Evolutionary conservation across 2,797 vertebrate genomes (phyloP).

Genomic region (Scolopax rusticola): DNA sequence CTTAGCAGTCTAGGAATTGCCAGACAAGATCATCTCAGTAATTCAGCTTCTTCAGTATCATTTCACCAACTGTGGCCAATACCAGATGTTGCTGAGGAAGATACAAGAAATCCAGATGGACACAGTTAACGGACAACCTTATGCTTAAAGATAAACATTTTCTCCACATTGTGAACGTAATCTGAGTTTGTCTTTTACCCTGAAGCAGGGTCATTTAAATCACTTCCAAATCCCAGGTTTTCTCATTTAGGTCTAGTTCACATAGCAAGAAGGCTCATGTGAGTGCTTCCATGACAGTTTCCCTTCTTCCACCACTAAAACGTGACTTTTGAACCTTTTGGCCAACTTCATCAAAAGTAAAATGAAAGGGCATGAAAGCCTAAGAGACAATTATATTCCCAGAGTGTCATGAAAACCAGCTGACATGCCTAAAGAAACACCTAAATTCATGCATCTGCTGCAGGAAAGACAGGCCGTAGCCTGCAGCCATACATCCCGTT

Average conservation of each 20-base stretch:
- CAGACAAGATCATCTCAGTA: background rate
- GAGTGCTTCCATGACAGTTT: background rate
- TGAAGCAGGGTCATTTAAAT: background rate
- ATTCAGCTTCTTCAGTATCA: background rate
- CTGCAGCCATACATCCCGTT: background rate
- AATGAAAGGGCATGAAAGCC: background rate
- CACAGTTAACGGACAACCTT: background rate
- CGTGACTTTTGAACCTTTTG: background rate
- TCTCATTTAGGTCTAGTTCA: conserved; percentile 18
- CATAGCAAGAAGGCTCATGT: background rate
- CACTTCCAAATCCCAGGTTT: conserved; percentile 28
- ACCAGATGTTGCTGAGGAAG: background rate
- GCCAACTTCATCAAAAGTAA: background rate
- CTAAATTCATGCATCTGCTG: background rate
- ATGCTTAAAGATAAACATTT: background rate
- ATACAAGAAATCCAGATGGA: conserved; percentile 34
- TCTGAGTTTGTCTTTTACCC: background rate
- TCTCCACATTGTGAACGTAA: background rate
- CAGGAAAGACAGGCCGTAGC: background rate
- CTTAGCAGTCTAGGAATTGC: background rate
- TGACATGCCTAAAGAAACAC: background rate
- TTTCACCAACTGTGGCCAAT: background rate
- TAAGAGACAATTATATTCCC: background rate
- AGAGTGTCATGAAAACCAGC: background rate
- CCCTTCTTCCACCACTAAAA: background rate